Evolutionary conservation across 1,140 invertebrate genomes (phyloP), one percentile per base, ranked within the genome.

Genomic region (Sitobion miscanthi): DNA sequence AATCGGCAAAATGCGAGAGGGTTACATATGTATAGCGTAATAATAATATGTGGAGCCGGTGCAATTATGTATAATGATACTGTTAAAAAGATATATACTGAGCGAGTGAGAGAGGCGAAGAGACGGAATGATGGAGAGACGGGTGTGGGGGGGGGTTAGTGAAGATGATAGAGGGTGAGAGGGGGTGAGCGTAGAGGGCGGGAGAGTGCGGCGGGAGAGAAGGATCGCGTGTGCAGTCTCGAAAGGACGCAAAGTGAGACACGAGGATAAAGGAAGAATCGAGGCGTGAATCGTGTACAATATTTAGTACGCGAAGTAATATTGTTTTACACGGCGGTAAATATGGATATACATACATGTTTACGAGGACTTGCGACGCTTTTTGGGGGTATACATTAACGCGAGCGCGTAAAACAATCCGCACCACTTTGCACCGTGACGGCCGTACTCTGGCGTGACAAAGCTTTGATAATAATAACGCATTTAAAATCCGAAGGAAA

Each of bases 1-100:
- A 89, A 89, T 49, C 86, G 86, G n/a, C 38, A 88, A 88, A 14
- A 30, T 20, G 17, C 20, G 47, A 77, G 62, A 77, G 62, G 62
- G 62, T 77, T 77, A 77, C 62, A 77, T 77, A 77, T n/a, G n/a
- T 77, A 69, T n/a, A 77, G 62, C 23, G 62, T 77, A 77, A 77
- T 85, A 77, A 77, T 85, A 87, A 47, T 47, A 88, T 47, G 47
- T 30, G 30, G 30, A 47, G n/a, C 25, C 14, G 38, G 90, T 4
- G 35, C 57, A 77, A 91, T 91, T 91, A 91, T 25, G 90, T 69
- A 45, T 77, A 91, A 91, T 47, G 90, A 91, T 91, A 91, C 90
- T 77, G n/a, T 91, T 91, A 82, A 91, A 82, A 91, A 89, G 86
- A 88, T 35, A 52, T 49, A 86, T 45, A 45, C 83, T 25, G 21